Conservation (phyloP, 2,797 vertebrate species). For the Phoeniculus purpureus region DNA sequence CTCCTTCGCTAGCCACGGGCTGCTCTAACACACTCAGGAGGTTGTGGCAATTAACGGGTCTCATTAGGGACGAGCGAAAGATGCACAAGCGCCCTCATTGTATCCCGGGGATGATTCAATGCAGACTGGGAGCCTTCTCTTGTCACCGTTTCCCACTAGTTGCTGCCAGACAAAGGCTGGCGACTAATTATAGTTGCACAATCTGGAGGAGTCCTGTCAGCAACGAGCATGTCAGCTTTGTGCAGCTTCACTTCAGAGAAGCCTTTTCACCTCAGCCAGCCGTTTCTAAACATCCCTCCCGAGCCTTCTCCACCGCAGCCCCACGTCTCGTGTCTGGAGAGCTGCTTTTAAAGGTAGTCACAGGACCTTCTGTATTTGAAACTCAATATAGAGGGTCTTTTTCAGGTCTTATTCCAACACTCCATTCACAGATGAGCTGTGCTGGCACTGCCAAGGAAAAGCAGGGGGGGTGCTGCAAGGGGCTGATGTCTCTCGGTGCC, state of each 20-base stretch:
- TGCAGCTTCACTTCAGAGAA: constrained; percentile 72
- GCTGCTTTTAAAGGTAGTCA: constrained; percentile 30
- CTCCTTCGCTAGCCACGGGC: constrained; percentile 61
- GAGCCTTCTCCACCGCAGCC: constrained; percentile 21
- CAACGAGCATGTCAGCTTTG: constrained; percentile 70
- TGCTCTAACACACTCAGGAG: constrained; percentile 76
- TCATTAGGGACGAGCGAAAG: constrained; percentile 74
- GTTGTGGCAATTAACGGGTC: constrained; percentile 81
- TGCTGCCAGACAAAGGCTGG: constrained; percentile 72
- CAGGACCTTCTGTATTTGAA: constrained; percentile 31
- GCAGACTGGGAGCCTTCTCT: constrained; percentile 68
- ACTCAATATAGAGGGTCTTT: too few species aligned
- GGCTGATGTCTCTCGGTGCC: background rate
- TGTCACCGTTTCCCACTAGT: constrained; percentile 75
- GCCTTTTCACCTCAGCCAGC: constrained; percentile 73
- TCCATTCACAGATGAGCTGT: background rate
- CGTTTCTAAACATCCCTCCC: constrained; percentile 68
- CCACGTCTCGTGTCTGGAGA: background rate
- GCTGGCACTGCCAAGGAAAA: background rate
- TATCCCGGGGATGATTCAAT: constrained; percentile 64
- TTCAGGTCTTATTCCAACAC: background rate
- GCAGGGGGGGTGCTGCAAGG: background rate
- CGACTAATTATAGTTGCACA: constrained; percentile 78
- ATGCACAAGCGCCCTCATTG: constrained; percentile 72
- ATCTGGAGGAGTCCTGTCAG: constrained; percentile 73